A percentile compares a stretch with the other conserved stretches of the same genome.
Evolutionary conservation across 2,797 vertebrate species (phyloP).

Genomic region (Mormyrops boulengeri): DNA sequence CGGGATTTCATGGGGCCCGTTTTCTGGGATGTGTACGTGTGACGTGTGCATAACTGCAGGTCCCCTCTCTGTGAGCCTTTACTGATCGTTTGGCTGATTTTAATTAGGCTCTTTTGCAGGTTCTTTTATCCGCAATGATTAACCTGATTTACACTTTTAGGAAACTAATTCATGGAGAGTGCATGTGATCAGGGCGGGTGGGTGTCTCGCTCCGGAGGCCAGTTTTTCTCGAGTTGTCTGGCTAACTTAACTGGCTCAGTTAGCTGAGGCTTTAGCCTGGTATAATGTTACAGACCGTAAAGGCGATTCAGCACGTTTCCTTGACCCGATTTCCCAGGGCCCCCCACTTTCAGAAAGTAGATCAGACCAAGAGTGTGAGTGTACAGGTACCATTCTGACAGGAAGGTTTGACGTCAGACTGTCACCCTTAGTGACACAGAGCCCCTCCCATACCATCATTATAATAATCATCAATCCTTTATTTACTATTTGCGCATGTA

Average conservation of each 20-base stretch:
- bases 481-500: background rate
- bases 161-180: background rate
- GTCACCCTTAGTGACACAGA: background rate
- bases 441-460: background rate
- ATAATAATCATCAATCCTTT: background rate
- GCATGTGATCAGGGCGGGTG: background rate
- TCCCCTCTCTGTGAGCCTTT: background rate
- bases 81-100: background rate
- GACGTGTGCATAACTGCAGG: background rate
- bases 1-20: background rate
- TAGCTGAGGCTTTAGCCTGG: background rate
- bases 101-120: background rate
- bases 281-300: background rate
- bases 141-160: background rate
- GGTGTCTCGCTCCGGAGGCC: background rate
- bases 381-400: background rate
- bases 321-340: background rate
- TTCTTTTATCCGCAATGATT: background rate
- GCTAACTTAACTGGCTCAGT: background rate
- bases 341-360: background rate
- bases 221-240: background rate
- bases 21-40: background rate
- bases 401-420: background rate
- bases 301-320: background rate
- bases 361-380: background rate